Evolutionary conservation across 1,140 invertebrate species (phyloP).

Genomic region (Aradophagus sp.): DNA sequence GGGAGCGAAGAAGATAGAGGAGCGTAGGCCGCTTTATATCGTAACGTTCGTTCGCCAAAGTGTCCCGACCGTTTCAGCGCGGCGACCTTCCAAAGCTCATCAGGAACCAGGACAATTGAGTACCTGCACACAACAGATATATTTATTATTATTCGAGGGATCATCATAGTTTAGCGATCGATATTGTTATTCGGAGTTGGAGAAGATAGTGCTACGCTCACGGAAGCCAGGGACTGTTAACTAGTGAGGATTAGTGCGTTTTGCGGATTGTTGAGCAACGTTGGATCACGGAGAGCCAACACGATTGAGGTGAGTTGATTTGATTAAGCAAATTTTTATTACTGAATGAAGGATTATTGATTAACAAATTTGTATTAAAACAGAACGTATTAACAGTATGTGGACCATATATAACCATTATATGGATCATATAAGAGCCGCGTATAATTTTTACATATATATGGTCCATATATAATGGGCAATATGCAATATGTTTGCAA

Average conservation of each 20-base stretch:
- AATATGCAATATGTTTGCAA: too few species aligned
- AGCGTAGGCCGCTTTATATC: constrained; percentile 40
- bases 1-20: constrained; percentile 30
- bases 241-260: constrained; percentile 50
- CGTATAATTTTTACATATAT: too few species aligned
- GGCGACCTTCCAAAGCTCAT: constrained; percentile 56
- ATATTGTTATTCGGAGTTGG: constrained; percentile 34
- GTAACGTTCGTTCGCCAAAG: constrained; percentile 36
- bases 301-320: constrained; percentile 38
- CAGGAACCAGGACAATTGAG: constrained; percentile 69
- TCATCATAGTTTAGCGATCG: constrained; percentile 45
- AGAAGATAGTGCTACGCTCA: constrained; percentile 34
- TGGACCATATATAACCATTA: too few species aligned
- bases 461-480: too few species aligned
- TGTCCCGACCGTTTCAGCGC: constrained; percentile 31
- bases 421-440: too few species aligned
- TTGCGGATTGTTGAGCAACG: constrained; percentile 16
- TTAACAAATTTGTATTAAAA: too few species aligned
- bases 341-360: too few species aligned
- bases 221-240: constrained; percentile 33
- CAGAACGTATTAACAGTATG: too few species aligned
- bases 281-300: constrained; percentile 20
- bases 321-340: too few species aligned
- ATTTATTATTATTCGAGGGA: constrained; percentile 66
- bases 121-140: constrained; percentile 71